Evolutionary conservation across 2,888 invertebrate species (phyloP).

Genomic region (Unio pictorum): DNA sequence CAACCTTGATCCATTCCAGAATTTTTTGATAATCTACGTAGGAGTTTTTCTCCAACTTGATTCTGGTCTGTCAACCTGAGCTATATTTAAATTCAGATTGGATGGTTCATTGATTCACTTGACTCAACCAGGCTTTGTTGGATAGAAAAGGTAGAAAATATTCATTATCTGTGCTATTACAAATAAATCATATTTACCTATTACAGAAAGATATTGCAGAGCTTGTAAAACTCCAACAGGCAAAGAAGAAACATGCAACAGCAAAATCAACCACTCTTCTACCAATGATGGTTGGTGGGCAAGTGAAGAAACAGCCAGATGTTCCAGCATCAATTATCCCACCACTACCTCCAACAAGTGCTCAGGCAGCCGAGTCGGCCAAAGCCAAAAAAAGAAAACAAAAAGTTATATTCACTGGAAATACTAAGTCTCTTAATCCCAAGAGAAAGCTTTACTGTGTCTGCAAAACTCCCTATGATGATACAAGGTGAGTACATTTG

Average conservation of each 20-base stretch:
- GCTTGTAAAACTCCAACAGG: conserved; percentile 18
- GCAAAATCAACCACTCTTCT: conserved; percentile 13
- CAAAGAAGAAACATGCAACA: conserved; percentile 11
- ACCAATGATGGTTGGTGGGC: conserved; percentile 21
- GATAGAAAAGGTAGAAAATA: no score
- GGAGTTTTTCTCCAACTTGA: no score
- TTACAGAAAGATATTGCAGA: conserved; percentile 48
- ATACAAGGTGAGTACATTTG: conserved; percentile 82
- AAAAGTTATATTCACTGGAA: conserved; percentile 62
- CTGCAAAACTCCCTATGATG: conserved; percentile 95
- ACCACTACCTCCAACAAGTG: conserved; percentile 33
- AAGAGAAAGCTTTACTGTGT: conserved; percentile 82
- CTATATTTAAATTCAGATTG: no score
- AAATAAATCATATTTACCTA: background rate
- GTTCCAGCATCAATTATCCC: conserved; percentile 17
- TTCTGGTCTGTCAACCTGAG: no score
- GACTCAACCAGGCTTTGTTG: no score
- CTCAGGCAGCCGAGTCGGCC: conserved; percentile 30
- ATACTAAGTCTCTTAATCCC: conserved; percentile 35
- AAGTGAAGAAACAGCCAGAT: conserved; percentile 21
- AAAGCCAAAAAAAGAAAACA: conserved; percentile 61
- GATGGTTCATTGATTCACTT: no score
- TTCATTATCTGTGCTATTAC: background rate
- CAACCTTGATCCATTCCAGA: no score
- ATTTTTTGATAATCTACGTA: no score